phyloP scores from a whole-genome alignment of 2,888 invertebrate genomes.

The Drosophila atroscutellata region DNA sequence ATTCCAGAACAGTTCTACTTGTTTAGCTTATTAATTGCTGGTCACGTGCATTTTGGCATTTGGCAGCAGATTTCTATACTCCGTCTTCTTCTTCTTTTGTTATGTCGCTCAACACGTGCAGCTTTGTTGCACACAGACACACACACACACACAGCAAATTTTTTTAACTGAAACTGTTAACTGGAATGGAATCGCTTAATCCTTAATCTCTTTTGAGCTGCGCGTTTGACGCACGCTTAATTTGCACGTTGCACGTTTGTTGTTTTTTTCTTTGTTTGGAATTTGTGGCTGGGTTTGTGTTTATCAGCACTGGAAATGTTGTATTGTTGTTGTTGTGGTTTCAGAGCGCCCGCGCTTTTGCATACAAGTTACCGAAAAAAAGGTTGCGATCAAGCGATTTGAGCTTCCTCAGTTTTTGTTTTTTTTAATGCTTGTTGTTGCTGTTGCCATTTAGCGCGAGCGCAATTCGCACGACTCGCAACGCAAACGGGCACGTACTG shows the following conservation, averaged over 20 bases:
- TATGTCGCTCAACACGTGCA: constrained; percentile 16
- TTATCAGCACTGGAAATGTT: constrained; percentile 27
- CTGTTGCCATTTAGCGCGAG: constrained; percentile 43
- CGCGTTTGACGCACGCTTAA: constrained; percentile 30
- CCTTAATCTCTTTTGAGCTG: constrained; percentile 44
- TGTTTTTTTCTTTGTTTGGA: constrained; percentile 1
- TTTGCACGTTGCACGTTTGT: constrained; percentile 37
- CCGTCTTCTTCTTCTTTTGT: constrained; percentile 16
- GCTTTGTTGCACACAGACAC: constrained; percentile 12
- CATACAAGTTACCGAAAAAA: constrained; percentile 19
- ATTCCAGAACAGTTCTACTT: constrained; percentile 7
- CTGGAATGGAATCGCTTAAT: constrained; percentile 30
- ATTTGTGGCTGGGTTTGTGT: constrained; percentile 14
- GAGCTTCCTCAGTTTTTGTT: constrained; percentile 6
- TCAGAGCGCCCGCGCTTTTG: constrained; percentile 4
- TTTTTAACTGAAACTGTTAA: constrained; percentile 6
- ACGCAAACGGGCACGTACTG: constrained; percentile 74
- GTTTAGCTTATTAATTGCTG: constrained; percentile 51
- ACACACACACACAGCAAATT: background rate
- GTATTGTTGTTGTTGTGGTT: constrained; percentile 9
- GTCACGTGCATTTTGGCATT: constrained; percentile 73
- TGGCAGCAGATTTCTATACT: constrained; percentile 35
- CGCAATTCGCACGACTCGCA: constrained; percentile 74
- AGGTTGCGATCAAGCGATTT: constrained; percentile 26
- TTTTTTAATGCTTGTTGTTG: constrained; percentile 3